Evolutionary conservation across 2,113 vertebrate genomes (phyloP), one percentile per base, ranked within the genome.

Genomic region (Tamias sibiricus): DNA sequence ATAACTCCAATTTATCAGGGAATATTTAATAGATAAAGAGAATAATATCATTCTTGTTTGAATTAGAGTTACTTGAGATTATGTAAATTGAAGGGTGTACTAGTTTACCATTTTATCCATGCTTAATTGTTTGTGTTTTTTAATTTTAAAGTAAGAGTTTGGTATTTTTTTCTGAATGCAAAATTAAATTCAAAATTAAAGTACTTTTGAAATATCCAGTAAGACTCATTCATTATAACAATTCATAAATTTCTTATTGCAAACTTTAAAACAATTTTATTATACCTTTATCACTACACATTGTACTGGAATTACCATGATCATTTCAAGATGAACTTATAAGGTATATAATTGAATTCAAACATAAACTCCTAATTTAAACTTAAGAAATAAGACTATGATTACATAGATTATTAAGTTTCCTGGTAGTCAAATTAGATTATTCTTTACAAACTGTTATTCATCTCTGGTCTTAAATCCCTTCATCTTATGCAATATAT

Each of bases 181-280:
- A 57, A 91, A 57, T 59, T 82, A 87, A 91, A 68, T 77, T 17
- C 19, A 74, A 64, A 52, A 7, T 79, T 83, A 95, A 91, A 94
- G 30, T 68, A 49, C 16, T 75, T 87, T 72, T 87, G 49, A 10
- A 72, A 12, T 68, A 40, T 81, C 11, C 82, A 95, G 19, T 84
- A 54, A 85, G 3, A 94, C 75, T 0, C 1, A 62, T 91, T 84
- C 19, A 28, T 75, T 3, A 59, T 84, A 11, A 52, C 49, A 24
- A 32, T 77, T 93, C 26, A 80, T 52, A 62, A 81, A 79, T 85
- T 86, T 91, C 7, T 74, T 72, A n/a, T 4, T 54, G 49, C 32
- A 80, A 14, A 0, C 54, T 72, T 72, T 76, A 80, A 14, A 35
- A 68, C 40, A 90, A 49, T 59, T 19, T 59, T 19, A 44, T 22